phyloP scores from a whole-genome alignment of 1,140 invertebrate genomes.

The Drosophila parabipectinata region DNA sequence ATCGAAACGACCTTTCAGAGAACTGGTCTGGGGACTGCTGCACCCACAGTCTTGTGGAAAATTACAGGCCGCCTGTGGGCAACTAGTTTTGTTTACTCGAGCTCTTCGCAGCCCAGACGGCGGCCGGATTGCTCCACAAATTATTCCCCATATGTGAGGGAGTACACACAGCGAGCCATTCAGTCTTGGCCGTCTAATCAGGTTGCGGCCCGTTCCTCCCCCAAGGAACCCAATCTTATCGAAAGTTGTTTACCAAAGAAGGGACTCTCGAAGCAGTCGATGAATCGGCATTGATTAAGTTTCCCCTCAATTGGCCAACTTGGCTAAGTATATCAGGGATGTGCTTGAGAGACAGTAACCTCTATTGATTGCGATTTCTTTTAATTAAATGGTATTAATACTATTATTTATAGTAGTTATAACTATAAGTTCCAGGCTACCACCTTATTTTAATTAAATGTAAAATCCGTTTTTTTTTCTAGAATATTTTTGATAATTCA shows the following conservation, averaged over 20 bases:
- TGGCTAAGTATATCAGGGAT: constrained; percentile 50
- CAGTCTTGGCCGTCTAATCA: constrained; percentile 49
- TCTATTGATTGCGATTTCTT: not conserved
- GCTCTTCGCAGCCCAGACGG: constrained; percentile 24
- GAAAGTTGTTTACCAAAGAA: constrained; percentile 32
- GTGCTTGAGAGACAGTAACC: constrained; percentile 10
- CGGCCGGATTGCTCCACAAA: constrained; percentile 22
- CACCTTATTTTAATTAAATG: no score
- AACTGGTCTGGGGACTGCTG: constrained; percentile 61
- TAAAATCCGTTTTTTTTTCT: no score
- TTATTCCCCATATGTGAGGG: constrained; percentile 38
- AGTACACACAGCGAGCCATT: constrained; percentile 14
- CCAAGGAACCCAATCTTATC: constrained; percentile 58
- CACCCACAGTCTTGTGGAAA: constrained; percentile 66
- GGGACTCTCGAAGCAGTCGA: constrained; percentile 6
- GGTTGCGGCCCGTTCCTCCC: not conserved
- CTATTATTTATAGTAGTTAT: no score
- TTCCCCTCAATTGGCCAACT: constrained; percentile 36
- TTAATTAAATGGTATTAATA: not conserved
- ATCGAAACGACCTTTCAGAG: constrained; percentile 62
- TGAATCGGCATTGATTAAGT: constrained; percentile 34
- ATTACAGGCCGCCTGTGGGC: constrained; percentile 40
- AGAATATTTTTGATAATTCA: no score
- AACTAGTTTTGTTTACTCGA: constrained; percentile 57
- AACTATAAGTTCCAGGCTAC: no score